phyloP scores from a whole-genome alignment of 1,140 invertebrate species.

The Delia radicum region DNA sequence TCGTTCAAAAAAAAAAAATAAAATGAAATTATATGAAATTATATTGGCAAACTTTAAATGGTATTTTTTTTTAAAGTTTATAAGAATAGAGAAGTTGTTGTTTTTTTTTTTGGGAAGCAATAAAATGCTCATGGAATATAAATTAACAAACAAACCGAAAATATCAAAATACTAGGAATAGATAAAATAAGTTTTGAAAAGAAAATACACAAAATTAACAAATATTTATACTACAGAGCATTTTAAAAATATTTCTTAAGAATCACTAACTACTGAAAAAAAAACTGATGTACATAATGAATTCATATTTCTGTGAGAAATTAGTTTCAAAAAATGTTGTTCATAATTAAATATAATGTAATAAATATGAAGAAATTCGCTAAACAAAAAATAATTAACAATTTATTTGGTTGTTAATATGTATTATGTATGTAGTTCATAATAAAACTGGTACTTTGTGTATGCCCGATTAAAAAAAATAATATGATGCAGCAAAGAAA shows the following conservation, averaged over 20 bases:
- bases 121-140: slow-evolving; percentile 19
- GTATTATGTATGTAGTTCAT: background rate
- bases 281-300: background rate
- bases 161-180: background rate
- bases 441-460: too few species aligned
- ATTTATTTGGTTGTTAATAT: background rate
- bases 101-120: background rate
- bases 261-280: background rate
- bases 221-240: background rate
- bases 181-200: background rate
- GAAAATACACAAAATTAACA: background rate
- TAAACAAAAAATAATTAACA: background rate
- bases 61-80: background rate
- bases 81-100: background rate
- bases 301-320: background rate
- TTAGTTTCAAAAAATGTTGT: background rate
- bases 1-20: background rate
- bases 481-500: too few species aligned
- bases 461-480: too few species aligned
- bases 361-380: background rate
- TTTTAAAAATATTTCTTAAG: background rate
- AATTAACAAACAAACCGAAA: background rate
- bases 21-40: background rate
- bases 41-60: slow-evolving; percentile 18
- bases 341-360: background rate